Base-by-base conservation (phyloP, 2,888 invertebrate genomes). In the Schizaphis graminum region DNA sequence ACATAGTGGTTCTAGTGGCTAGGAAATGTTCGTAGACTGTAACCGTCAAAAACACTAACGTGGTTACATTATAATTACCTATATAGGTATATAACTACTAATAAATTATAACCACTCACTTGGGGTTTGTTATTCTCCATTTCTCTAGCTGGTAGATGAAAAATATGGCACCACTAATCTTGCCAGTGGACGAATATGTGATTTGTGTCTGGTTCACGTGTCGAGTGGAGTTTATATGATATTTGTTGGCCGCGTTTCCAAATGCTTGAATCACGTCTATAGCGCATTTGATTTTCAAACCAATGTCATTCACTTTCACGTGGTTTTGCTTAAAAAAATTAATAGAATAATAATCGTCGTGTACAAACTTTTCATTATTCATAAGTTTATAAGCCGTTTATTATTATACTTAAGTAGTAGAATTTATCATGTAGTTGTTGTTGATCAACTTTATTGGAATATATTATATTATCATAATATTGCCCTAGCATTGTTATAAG, bases 121-220 rank as follows among this genome's bases (percentile, higher is more conserved):
- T 95, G 94, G 95, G 95, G 26, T 95, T 97, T 28, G 98, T 98
- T 88, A 99, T 97, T 86, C 99, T 97, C 96, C 98, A 97, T 95
- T 99, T 99, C 96, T 99, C 99, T 95, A 99, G 96, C 95, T 98
- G 97, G 95, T 98, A 98, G 92, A 98, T 96, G 96, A 98, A 98
- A 95, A 98, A 98, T 95, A 98, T 97, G 8, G 98, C 98, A 13
- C 98, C 99, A 94, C 98, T 98, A 94, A 98, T 97, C 96, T 98
- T 99, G 87, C 98, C 98, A 21, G 98, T 97, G n/a, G 97, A 97
- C 21, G 97, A 97, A 96, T 98, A 99, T 21, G 98, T 98, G 94
- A 98, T 96, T 96, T 98, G 98, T 26, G 98, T 96, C 96, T 98
- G 97, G 95, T 98, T 96, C 57, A 98, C 97, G 95, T 97, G 98